Percentiles rank a stretch among this genome's conserved stretches.
Conservation (phyloP, 2,113 vertebrate genomes). For the Onychorhynchus coronatus region DNA sequence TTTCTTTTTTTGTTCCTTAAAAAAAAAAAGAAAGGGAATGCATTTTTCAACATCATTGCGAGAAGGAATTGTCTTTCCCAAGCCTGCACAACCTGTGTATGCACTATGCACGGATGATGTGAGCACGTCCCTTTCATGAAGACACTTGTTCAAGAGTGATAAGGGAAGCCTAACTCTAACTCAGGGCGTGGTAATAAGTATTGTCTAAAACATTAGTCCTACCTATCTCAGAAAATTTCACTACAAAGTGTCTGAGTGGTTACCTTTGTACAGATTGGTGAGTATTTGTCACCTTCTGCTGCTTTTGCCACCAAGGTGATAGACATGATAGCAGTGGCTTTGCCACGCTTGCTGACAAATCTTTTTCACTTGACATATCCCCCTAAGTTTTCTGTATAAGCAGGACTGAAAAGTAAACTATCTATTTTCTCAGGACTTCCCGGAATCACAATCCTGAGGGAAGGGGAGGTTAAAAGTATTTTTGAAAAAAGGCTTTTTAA, state of each 20-base stretch:
- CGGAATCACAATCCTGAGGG: not conserved
- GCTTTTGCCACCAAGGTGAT: not conserved
- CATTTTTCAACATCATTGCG: not conserved
- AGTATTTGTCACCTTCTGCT: not conserved
- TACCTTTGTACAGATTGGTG: not conserved
- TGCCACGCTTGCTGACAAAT: not conserved
- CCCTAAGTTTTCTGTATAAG: not conserved
- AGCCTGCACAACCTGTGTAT: not conserved
- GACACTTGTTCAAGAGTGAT: not conserved
- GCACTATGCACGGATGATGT: rapidly evolving
- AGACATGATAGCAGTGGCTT: not conserved
- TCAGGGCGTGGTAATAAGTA: rapidly evolving
- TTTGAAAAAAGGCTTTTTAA: not conserved
- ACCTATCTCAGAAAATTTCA: not conserved
- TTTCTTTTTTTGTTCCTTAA: not conserved
- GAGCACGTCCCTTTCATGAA: not conserved
- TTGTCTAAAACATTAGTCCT: not conserved
- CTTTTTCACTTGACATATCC: not conserved
- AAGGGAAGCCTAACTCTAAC: not conserved
- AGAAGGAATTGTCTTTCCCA: not conserved
- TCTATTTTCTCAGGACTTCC: not conserved
- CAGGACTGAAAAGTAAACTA: not conserved
- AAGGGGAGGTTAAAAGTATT: not conserved
- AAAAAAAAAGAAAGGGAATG: not conserved
- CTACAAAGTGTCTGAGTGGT: not conserved